Percentiles rank a stretch among this genome's conserved stretches.
phyloP scores from a whole-genome alignment of 1,140 invertebrate genomes.

The Protaetia brevitarsis region DNA sequence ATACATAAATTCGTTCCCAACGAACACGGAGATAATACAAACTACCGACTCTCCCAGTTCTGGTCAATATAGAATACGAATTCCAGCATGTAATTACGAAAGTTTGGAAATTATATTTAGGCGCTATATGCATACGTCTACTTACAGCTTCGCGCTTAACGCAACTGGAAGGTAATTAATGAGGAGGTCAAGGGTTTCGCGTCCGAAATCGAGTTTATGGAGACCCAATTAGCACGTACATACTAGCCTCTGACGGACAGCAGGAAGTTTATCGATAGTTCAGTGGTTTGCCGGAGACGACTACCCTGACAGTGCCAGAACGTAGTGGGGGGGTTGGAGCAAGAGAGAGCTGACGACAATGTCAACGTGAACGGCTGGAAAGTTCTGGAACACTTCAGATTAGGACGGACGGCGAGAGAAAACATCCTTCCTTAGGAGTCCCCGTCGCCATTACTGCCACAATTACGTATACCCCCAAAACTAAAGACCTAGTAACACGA shows the following conservation, averaged over 20 bases:
- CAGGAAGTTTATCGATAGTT: slow-evolving; percentile 8
- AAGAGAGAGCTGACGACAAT: neutral
- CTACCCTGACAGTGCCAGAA: neutral
- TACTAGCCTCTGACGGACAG: too few species aligned
- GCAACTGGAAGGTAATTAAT: slow-evolving; percentile 12
- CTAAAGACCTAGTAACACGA: too few species aligned
- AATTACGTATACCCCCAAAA: too few species aligned
- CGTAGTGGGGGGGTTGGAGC: neutral
- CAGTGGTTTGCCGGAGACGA: neutral
- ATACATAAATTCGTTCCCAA: too few species aligned
- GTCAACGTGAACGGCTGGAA: neutral
- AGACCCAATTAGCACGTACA: slow-evolving; percentile 15
- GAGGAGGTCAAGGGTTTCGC: slow-evolving; percentile 7
- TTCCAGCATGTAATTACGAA: slow-evolving; percentile 9
- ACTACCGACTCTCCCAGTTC: too few species aligned
- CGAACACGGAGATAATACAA: too few species aligned
- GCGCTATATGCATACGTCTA: neutral
- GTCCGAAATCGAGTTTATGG: slow-evolving; percentile 11
- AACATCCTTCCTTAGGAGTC: too few species aligned
- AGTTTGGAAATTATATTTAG: slow-evolving; percentile 7
- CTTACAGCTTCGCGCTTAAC: neutral
- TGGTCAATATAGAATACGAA: neutral
- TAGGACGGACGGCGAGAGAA: neutral
- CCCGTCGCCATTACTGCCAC: too few species aligned
- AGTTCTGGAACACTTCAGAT: slow-evolving; percentile 1